phyloP scores from a whole-genome alignment of 2,113 vertebrate species.

The Coracopsis vasa region DNA sequence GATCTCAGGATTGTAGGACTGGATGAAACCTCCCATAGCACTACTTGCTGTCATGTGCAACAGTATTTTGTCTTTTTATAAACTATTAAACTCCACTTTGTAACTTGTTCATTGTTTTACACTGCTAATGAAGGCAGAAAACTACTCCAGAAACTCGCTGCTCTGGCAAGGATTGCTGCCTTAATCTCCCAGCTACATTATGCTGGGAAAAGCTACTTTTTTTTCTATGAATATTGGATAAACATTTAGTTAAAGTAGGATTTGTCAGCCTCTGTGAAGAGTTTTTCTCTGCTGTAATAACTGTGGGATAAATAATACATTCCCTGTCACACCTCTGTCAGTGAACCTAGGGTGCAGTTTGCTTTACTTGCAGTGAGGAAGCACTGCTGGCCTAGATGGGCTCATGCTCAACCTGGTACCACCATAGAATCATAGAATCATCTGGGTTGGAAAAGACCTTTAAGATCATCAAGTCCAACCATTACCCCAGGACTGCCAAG shows the following conservation, averaged over 20 bases:
- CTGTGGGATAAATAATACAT: neutral
- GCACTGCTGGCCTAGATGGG: neutral
- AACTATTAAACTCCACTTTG: neutral
- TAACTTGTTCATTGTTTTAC: neutral
- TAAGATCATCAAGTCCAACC: neutral
- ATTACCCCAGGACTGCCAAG: neutral
- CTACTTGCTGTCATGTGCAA: neutral
- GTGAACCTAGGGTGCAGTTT: neutral
- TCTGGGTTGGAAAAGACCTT: neutral
- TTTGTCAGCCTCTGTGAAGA: neutral
- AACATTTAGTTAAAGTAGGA: neutral
- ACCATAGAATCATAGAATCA: neutral
- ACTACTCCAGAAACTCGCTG: neutral
- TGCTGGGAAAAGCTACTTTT: neutral
- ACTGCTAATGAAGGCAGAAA: neutral
- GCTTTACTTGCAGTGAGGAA: neutral
- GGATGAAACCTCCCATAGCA: neutral
- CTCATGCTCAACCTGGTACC: neutral
- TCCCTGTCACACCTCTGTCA: neutral
- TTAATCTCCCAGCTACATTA: neutral
- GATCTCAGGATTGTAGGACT: neutral
- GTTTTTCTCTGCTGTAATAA: neutral
- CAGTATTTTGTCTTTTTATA: neutral
- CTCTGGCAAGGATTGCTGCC: neutral
- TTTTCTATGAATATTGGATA: neutral